Evolutionary conservation across 2,113 vertebrate genomes (phyloP).

Genomic region (Poecilia latipinna): DNA sequence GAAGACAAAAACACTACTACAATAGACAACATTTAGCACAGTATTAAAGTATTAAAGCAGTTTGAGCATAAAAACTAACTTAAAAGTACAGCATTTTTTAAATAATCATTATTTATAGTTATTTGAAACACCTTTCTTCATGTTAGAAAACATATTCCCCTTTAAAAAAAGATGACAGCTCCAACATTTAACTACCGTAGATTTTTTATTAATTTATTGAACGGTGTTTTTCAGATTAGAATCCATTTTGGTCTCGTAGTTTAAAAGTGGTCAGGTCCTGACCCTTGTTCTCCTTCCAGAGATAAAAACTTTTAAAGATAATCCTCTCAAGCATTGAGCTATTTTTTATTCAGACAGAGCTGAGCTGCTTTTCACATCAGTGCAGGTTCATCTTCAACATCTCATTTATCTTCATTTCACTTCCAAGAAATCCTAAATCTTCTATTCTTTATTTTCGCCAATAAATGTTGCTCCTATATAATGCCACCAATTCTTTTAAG

Average conservation of each 20-base stretch:
- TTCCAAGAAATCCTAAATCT: neutral
- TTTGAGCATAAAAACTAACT: neutral
- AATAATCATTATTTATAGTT: too few relatives aligned
- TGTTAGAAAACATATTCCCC: too few relatives aligned
- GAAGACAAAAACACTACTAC: neutral
- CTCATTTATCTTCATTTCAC: constrained; percentile 22
- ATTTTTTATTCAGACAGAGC: constrained; percentile 25
- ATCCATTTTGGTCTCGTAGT: neutral
- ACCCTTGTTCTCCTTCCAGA: constrained; percentile 1
- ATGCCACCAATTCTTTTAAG: neutral
- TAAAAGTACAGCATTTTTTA: too few relatives aligned
- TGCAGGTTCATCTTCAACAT: neutral
- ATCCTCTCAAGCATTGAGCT: neutral
- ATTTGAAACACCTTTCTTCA: too few relatives aligned
- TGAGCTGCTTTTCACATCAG: constrained; percentile 46
- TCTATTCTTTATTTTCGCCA: neutral
- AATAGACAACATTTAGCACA: neutral
- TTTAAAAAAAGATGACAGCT: neutral
- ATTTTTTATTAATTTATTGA: neutral
- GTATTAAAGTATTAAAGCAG: neutral
- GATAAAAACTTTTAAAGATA: neutral
- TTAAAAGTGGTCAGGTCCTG: neutral
- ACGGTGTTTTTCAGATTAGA: neutral
- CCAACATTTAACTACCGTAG: neutral
- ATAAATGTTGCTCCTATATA: neutral